These are phyloP conservation scores for Rissa tridactyla DNA, from an alignment of 2,113 vertebrate genomes.

Conservation along the genomic window DNA sequence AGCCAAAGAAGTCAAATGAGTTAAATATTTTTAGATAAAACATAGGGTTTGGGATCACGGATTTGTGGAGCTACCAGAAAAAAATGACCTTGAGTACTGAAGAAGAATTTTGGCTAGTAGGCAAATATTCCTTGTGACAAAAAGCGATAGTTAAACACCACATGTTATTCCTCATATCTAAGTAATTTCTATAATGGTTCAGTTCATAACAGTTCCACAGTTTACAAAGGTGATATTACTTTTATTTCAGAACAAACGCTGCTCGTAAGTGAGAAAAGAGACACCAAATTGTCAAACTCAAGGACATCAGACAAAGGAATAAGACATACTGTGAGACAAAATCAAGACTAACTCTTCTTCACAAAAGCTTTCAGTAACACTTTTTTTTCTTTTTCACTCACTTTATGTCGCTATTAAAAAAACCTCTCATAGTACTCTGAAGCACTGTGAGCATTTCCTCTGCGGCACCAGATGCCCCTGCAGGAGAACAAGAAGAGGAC, in stretches of 20 bases:
- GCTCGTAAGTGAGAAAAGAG: neutral
- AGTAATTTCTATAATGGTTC: neutral
- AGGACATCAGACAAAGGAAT: neutral
- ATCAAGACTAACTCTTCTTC: neutral
- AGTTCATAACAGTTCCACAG: neutral
- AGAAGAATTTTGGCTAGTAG: neutral
- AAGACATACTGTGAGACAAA: neutral
- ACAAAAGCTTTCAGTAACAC: neutral
- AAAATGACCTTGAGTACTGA: neutral
- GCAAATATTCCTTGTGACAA: neutral
- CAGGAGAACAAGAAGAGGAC: neutral
- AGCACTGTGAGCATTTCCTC: neutral
- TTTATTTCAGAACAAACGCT: neutral
- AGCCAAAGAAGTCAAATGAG: neutral
- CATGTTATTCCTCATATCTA: neutral
- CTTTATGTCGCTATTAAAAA: neutral
- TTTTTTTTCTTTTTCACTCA: neutral
- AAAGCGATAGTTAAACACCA: neutral
- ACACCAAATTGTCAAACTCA: neutral
- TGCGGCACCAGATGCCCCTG: neutral
- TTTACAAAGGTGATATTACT: neutral
- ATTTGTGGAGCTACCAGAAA: neutral
- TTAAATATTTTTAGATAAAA: neutral
- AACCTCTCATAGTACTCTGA: rapidly evolving
- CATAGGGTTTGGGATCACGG: neutral